Percentiles rank a stretch among this genome's conserved stretches.
phyloP scores from a whole-genome alignment of 2,797 vertebrate species.

The Falco biarmicus region DNA sequence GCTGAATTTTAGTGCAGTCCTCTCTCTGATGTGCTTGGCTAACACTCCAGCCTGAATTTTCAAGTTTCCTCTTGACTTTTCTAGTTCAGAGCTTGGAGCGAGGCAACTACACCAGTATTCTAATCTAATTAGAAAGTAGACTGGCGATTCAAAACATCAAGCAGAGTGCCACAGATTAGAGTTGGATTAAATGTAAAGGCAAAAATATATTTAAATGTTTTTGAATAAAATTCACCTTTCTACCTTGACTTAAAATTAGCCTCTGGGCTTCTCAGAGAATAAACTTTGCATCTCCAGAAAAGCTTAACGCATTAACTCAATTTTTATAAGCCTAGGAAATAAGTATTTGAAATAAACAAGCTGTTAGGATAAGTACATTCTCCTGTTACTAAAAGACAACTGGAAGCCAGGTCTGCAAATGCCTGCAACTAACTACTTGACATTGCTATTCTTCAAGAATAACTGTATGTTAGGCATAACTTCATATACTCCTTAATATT shows the following conservation, averaged over 20 bases:
- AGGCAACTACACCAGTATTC: neutral
- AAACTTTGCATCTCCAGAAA: neutral
- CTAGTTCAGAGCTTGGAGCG: neutral
- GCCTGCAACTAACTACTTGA: neutral
- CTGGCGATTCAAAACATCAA: neutral
- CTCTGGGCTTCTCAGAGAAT: neutral
- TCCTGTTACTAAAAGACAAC: neutral
- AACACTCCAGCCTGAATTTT: neutral
- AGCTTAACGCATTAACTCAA: neutral
- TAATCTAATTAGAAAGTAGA: slow-evolving; percentile 21
- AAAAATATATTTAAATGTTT: neutral
- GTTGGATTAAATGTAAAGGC: neutral
- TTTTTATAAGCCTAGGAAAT: slow-evolving; percentile 3
- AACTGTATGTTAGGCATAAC: neutral
- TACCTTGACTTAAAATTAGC: neutral
- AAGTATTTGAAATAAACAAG: neutral
- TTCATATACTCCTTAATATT: neutral
- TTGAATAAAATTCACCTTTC: neutral
- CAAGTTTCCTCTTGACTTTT: neutral
- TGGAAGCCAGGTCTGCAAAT: neutral
- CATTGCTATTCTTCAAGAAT: neutral
- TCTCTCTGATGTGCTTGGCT: neutral
- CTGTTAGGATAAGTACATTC: neutral
- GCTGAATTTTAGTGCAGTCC: neutral
- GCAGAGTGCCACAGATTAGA: neutral